Evolutionary conservation across 2,113 vertebrate genomes (phyloP), one percentile per base, ranked within the genome.

Genomic region (Gopherus flavomarginatus): DNA sequence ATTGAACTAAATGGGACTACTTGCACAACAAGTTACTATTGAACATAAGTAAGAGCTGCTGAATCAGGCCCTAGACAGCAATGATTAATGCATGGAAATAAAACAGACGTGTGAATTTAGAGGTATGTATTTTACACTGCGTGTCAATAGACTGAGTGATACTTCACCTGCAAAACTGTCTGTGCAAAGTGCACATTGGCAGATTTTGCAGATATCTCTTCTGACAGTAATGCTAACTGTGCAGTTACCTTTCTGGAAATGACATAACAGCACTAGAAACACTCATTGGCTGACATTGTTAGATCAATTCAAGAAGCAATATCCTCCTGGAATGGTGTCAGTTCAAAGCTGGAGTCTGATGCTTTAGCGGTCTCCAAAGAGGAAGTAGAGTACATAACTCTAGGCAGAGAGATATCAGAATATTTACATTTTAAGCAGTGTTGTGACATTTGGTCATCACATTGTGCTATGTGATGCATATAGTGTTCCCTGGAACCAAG

Each of bases 361-460:
- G 59, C 81, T 77, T 92, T 26, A 77, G 92, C 49, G 52, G 5
- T 86, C 84, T 80, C 52, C 54, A 82, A 84, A 95, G 35, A 89
- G 16, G 54, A 89, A 80, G 69, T 81, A 90, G 1, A 11, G 42
- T 57, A 24, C 2, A 9, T 65, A 93, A 90, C 84, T 89, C 42
- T n/a, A 87, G 77, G 27, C 19, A 84, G 11, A 50, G 50, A 86
- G 77, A 84, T 93, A 94, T 89, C 93, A 95, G 92, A 96, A 84
- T 6, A 84, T 5, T 52, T 62, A 12, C 47, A 69, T 26, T 80
- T 90, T 94, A 90, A 84, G 17, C 3, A 87, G 47, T 6, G 81
- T 3, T 29, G 17, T 38, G 49, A 79, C 10, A 42, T 89, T 92
- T 35, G 26, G 24, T 69, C 83, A 5, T 47, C 69, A 49, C 84